A percentile compares a stretch with the other conserved stretches of the same genome.
phyloP scores from a whole-genome alignment of 2,113 vertebrate species.

The Galemys pyrenaicus region DNA sequence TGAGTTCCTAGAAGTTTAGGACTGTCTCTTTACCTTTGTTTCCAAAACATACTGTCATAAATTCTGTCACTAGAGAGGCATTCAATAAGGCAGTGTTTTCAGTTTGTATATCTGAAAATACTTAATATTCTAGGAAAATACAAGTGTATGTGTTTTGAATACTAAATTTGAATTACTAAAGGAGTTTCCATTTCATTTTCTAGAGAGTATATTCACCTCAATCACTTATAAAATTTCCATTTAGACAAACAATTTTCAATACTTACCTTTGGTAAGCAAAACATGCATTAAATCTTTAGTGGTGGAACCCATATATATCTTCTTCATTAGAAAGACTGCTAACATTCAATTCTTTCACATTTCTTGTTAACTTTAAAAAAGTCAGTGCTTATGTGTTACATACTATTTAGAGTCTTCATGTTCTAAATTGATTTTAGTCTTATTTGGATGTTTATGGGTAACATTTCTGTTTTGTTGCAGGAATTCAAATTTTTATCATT shows the following conservation, averaged over 20 bases:
- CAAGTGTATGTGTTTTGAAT: constrained; percentile 14
- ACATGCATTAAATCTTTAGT: constrained; percentile 8
- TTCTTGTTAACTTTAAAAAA: constrained; percentile 13
- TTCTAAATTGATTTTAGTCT: constrained; percentile 37
- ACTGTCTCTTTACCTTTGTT: neutral
- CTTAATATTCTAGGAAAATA: neutral
- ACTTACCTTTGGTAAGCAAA: neutral
- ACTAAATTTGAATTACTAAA: constrained; percentile 38
- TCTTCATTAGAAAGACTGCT: neutral
- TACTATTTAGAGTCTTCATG: neutral
- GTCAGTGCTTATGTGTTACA: neutral
- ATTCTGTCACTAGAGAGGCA: neutral
- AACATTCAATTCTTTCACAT: neutral
- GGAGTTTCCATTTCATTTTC: constrained; percentile 11
- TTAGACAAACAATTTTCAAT: neutral
- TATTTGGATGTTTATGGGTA: constrained; percentile 32
- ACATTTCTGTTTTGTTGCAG: constrained; percentile 30
- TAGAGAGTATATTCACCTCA: neutral
- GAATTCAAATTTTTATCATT: constrained; percentile 22
- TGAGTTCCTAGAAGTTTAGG: neutral
- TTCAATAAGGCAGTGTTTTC: constrained; percentile 20
- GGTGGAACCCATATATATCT: neutral
- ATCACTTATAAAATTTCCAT: constrained; percentile 37
- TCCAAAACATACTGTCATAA: neutral
- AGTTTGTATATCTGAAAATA: constrained; percentile 4